phyloP scores from a whole-genome alignment of 92 coral and sea anemone genomes.

The Phenganax marumi region DNA sequence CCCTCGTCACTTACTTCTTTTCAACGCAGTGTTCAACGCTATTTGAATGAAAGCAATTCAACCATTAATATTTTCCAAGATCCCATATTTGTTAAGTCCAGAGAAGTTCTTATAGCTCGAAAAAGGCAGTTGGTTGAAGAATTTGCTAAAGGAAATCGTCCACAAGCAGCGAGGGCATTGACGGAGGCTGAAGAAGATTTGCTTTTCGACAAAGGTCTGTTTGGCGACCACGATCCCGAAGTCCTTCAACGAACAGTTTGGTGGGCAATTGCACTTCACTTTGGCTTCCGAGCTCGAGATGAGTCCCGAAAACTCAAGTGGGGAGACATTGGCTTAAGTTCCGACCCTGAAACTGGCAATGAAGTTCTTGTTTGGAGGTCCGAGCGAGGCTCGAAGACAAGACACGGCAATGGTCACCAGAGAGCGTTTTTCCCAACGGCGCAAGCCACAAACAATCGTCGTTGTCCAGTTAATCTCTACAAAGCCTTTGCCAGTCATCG shows the following conservation, averaged over 20 bases:
- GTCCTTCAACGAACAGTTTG: conserved; percentile 53
- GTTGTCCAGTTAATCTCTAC: conserved; percentile 44
- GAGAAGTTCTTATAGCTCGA: conserved; percentile 28
- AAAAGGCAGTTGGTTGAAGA: conserved; percentile 29
- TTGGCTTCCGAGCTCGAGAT: conserved; percentile 52
- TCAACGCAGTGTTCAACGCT: conserved; percentile 50
- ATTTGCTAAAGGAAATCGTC: conserved; percentile 49
- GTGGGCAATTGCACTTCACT: too few species aligned
- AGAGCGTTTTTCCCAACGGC: conserved; percentile 27
- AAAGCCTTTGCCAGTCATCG: background rate
- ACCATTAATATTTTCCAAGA: conserved; percentile 38
- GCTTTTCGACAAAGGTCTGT: conserved; percentile 45
- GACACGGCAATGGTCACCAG: conserved; percentile 38
- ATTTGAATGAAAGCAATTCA: conserved; percentile 29
- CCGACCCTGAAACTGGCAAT: conserved; percentile 41
- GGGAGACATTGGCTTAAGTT: conserved; percentile 51
- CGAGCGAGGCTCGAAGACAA: conserved; percentile 54
- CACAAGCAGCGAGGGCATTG: conserved; percentile 49
- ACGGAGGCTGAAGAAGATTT: conserved; percentile 57
- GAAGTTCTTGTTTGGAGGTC: conserved; percentile 50
- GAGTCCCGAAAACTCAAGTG: conserved; percentile 53
- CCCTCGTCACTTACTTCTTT: conserved; percentile 54
- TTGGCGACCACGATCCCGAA: conserved; percentile 49
- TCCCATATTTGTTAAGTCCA: conserved; percentile 36
- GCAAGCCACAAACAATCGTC: conserved; percentile 42